Percentiles rank a stretch among this genome's conserved stretches.
Conservation (phyloP, 2,797 vertebrate species). For the Manis javanica region DNA sequence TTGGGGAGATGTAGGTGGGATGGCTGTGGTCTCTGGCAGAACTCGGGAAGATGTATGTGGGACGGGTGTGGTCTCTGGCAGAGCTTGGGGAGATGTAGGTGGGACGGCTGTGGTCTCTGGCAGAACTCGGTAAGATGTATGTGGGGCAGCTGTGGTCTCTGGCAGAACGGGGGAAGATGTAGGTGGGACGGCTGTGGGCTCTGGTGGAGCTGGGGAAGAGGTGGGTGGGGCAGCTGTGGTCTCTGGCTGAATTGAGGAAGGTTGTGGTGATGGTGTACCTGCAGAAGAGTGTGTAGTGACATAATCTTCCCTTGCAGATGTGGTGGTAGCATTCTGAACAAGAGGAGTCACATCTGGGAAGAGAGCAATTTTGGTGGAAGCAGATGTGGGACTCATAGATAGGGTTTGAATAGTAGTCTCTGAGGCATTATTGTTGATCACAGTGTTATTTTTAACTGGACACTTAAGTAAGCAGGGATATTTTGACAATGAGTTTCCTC, state of each 20-base stretch:
- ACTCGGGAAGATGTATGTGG: neutral
- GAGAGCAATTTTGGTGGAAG: neutral
- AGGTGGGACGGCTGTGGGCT: neutral
- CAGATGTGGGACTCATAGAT: neutral
- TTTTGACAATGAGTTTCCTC: neutral
- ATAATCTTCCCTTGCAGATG: neutral
- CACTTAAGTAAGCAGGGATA: fast-evolving
- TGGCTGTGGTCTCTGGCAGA: neutral
- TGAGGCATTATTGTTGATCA: neutral
- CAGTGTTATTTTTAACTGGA: neutral
- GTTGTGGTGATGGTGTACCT: neutral
- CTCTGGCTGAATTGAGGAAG: fast-evolving
- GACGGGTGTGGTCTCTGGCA: neutral
- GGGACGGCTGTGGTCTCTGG: fast-evolving
- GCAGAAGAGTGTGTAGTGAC: neutral
- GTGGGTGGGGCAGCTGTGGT: neutral
- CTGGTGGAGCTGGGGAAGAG: neutral
- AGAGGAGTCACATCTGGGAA: neutral
- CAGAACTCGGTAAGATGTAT: fast-evolving
- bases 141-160: neutral
- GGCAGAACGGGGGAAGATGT: neutral
- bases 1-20: neutral
- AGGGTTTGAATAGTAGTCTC: neutral
- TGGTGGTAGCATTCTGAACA: neutral
- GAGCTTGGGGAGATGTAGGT: neutral